Conservation (phyloP, 2,113 vertebrate genomes). For the Excalfactoria chinensis region DNA sequence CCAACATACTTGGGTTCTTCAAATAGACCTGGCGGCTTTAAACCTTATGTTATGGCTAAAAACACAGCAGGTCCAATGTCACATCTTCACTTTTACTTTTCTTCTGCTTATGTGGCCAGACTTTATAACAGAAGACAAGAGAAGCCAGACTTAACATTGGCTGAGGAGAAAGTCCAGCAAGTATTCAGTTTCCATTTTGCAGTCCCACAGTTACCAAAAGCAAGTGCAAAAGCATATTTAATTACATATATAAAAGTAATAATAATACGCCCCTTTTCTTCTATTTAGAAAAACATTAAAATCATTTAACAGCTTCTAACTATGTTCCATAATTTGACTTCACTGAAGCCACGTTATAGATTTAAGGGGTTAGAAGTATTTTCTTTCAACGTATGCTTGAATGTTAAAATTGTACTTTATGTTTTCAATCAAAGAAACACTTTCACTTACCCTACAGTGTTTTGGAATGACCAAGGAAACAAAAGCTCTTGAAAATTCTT, state of each 20-base stretch:
- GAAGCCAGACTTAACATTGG: background rate
- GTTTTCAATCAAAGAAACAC: background rate
- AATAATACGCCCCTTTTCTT: background rate
- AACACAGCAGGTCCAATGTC: background rate
- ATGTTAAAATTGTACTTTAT: slow-evolving; percentile 10
- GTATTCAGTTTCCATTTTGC: background rate
- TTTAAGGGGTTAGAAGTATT: background rate
- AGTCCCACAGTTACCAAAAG: background rate
- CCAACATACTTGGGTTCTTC: background rate
- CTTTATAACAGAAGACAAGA: background rate
- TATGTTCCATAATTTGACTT: background rate
- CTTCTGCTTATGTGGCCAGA: background rate
- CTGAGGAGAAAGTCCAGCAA: no score
- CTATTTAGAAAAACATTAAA: background rate
- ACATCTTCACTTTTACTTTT: background rate
- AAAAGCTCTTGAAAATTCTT: background rate
- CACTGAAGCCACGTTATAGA: background rate
- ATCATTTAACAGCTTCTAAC: background rate
- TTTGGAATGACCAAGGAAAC: background rate
- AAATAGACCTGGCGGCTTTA: background rate
- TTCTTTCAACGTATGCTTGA: background rate
- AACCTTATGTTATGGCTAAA: background rate
- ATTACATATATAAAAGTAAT: background rate
- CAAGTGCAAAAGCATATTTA: background rate
- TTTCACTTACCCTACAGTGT: background rate